Conservation (phyloP, 2,888 invertebrate genomes). For the Drosophila nigricruria region DNA sequence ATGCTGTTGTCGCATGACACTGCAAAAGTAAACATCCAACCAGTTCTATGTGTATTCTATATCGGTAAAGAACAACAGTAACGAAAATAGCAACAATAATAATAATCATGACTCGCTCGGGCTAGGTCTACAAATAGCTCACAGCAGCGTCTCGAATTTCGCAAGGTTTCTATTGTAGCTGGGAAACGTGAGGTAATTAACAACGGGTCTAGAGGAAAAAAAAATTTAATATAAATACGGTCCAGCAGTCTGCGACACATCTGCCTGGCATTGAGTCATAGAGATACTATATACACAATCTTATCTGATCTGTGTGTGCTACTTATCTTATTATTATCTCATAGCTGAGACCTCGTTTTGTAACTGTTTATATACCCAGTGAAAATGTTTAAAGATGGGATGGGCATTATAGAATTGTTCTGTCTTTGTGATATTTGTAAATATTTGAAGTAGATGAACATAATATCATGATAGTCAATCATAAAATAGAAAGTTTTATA, state of each 20-base stretch:
- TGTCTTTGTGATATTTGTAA: background rate
- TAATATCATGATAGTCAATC: too few species aligned
- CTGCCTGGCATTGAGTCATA: conserved; percentile 41
- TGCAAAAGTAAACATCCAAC: conserved; percentile 36
- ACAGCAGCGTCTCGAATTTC: conserved; percentile 2
- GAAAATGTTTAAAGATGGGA: background rate
- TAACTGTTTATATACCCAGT: background rate
- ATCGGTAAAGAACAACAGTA: background rate
- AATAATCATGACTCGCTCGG: conserved; percentile 14
- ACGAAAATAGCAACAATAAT: background rate
- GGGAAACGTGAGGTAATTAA: conserved; percentile 44
- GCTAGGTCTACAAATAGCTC: conserved; percentile 6
- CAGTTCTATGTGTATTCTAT: background rate
- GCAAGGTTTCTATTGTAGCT: conserved; percentile 5
- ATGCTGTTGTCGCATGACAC: conserved; percentile 29
- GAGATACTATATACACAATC: conserved; percentile 19
- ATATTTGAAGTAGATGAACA: too few species aligned
- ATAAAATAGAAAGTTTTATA: too few species aligned
- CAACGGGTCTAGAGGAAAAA: background rate
- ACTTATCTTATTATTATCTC: conserved; percentile 25
- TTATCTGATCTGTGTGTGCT: conserved; percentile 32
- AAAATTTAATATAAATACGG: background rate
- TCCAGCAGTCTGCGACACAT: conserved; percentile 9
- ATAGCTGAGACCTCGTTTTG: conserved; percentile 38
- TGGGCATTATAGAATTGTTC: background rate